Base-by-base conservation (phyloP, 2,797 vertebrate genomes). In the Galaxias olidus region DNA sequence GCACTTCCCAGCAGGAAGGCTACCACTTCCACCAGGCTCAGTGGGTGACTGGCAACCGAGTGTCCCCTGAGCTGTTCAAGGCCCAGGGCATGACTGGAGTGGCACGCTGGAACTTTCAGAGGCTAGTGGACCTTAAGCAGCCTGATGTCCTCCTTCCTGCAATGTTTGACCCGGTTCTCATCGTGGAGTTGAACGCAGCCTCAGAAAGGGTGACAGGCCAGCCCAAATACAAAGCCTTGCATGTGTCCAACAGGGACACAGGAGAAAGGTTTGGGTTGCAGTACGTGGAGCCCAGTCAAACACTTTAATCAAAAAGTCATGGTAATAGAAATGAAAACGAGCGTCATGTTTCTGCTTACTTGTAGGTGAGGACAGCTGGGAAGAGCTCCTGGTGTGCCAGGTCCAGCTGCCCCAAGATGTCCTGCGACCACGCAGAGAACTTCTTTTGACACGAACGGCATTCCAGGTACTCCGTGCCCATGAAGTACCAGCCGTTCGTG, bases 351-450 rank as follows among this genome's bases (percentile, higher is more conserved):
- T 10, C 0, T 0, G 15, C 18, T 14, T 52, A 59, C 49, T 17
- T 59, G 57, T 52, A 67, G 0, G 50, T 60, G 12, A 67, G 65
- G 9, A 67, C n/a, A 9, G 62, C 63, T 10, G 49, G 63, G 15
- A 75, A 70, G 8, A 13, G n/a, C 49, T 54, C 42, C 7, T 45
- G 41, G 40, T 76, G 70, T 1, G 56, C 48, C 1, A 17, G 19
- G 52, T 66, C 44, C 59, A 76, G 48, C 14, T 69, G 74, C 8
- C 50, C 66, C 19, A 72, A 1, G 61, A 76, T 52, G 45, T 63
- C 20, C 56, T 66, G 59, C 51, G 64, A 40, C 30, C 44, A 51
- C 55, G 59, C 64, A n/a, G n/a, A n/a, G n/a, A 4, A 54, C 58
- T 20, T 44, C 54, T 54, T 58, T 65, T 58, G 50, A 45, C 63